Evolutionary conservation across 2,888 invertebrate genomes (phyloP).

Genomic region (Lottia scabra): DNA sequence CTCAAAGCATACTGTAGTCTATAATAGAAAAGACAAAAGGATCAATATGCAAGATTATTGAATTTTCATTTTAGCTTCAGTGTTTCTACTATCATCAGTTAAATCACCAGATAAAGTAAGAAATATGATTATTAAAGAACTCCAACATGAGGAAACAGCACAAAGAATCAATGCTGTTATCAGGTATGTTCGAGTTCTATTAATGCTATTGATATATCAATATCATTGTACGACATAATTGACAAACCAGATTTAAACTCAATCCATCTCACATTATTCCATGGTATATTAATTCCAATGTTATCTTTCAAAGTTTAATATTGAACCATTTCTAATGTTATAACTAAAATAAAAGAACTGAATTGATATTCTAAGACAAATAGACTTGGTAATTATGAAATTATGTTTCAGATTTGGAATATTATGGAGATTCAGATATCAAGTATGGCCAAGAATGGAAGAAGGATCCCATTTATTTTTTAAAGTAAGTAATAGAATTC

Average conservation of each 20-base stretch:
- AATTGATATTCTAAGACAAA: too few species aligned
- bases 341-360: too few species aligned
- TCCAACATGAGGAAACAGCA: slow-evolving; percentile 86
- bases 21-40: too few species aligned
- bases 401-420: slow-evolving; percentile 75
- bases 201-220: neutral
- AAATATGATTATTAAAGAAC: slow-evolving; percentile 87
- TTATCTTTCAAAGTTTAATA: too few species aligned
- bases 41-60: too few species aligned
- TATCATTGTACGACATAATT: too few species aligned
- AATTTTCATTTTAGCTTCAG: slow-evolving; percentile 72
- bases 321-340: too few species aligned
- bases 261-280: too few species aligned
- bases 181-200: slow-evolving; percentile 70
- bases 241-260: too few species aligned
- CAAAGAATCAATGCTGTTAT: slow-evolving; percentile 86
- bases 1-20: too few species aligned
- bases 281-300: too few species aligned
- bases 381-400: too few species aligned
- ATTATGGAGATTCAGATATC: slow-evolving; percentile 95
- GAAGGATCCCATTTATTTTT: slow-evolving; percentile 95
- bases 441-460: slow-evolving; percentile 99
- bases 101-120: slow-evolving; percentile 90
- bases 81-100: slow-evolving; percentile 89
- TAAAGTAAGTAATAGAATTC: slow-evolving; percentile 75